phyloP scores from a whole-genome alignment of 2,797 vertebrate genomes.

The Rhinogobio ventralis region DNA sequence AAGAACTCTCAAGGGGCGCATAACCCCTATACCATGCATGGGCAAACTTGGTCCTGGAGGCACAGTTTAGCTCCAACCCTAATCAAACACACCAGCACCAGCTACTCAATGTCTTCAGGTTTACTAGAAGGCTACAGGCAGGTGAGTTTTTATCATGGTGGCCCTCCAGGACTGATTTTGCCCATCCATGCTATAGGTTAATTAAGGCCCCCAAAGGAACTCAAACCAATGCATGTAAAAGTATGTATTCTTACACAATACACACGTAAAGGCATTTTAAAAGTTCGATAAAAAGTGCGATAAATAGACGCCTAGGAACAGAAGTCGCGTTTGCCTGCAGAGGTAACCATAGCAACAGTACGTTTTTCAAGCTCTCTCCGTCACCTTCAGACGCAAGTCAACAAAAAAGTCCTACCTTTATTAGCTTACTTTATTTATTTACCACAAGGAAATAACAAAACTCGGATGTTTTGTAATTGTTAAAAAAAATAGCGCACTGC shows the following conservation, averaged over 20 bases:
- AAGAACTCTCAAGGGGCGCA: background rate
- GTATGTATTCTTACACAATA: accelerated
- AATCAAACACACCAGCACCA: no score
- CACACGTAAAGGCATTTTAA: background rate
- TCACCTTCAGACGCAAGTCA: conserved; percentile 24
- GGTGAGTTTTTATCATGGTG: no score
- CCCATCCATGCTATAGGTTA: no score
- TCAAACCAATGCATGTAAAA: background rate
- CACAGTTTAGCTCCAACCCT: no score
- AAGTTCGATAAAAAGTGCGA: background rate
- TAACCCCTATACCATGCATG: background rate
- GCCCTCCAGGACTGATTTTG: no score
- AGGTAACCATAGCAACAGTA: conserved; percentile 32
- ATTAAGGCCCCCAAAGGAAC: no score
- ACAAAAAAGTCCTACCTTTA: conserved; percentile 23
- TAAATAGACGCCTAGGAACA: background rate
- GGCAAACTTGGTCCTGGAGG: no score
- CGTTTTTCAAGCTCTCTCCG: background rate
- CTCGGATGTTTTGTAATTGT: background rate
- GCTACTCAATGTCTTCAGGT: no score
- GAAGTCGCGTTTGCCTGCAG: conserved; percentile 1
- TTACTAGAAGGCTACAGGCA: no score
- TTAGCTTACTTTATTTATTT: background rate
- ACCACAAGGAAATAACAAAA: background rate
- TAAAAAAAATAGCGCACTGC: background rate